A percentile compares a stretch with the other conserved stretches of the same genome.
These are phyloP conservation scores for Mormyrops attenuatus DNA, from an alignment of 2,797 vertebrate genomes.

Conservation along the genomic window DNA sequence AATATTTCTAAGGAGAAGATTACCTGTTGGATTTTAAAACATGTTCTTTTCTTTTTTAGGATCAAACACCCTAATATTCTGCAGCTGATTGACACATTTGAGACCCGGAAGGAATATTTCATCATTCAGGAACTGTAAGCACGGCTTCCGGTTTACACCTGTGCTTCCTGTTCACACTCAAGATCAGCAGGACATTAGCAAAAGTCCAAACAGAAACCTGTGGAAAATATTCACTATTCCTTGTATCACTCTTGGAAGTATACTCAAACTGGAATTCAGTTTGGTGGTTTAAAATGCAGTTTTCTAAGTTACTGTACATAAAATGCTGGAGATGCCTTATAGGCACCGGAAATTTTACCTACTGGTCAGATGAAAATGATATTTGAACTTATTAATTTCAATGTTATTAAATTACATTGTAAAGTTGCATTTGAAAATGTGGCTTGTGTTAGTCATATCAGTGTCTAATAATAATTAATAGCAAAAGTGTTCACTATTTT, in stretches of 20 bases:
- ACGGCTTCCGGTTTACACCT: conserved; percentile 16
- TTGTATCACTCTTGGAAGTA: not conserved
- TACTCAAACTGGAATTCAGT: not conserved
- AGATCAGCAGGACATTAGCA: not conserved
- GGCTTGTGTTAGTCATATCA: not conserved
- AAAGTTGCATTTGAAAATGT: not conserved
- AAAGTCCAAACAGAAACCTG: not conserved
- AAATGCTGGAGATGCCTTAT: not conserved
- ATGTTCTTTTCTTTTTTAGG: conserved; percentile 52
- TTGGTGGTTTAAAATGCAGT: not conserved
- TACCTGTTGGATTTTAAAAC: conserved; percentile 2
- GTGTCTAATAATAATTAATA: not conserved
- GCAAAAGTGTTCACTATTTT: not conserved
- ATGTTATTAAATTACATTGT: not conserved
- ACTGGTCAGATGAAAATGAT: not conserved
- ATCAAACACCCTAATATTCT: conserved; percentile 79
- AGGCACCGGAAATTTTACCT: not conserved
- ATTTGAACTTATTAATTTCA: not conserved
- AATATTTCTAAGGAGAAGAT: conserved; percentile 27
- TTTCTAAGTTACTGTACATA: not conserved
- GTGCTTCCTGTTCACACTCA: conserved; percentile 8
- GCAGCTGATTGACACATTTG: conserved; percentile 77
- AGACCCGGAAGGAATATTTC: conserved; percentile 79
- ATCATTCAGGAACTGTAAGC: conserved; percentile 83
- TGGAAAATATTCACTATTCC: not conserved